Evolutionary conservation across 1,140 invertebrate species (phyloP).

Genomic region (Megathymus violae): DNA sequence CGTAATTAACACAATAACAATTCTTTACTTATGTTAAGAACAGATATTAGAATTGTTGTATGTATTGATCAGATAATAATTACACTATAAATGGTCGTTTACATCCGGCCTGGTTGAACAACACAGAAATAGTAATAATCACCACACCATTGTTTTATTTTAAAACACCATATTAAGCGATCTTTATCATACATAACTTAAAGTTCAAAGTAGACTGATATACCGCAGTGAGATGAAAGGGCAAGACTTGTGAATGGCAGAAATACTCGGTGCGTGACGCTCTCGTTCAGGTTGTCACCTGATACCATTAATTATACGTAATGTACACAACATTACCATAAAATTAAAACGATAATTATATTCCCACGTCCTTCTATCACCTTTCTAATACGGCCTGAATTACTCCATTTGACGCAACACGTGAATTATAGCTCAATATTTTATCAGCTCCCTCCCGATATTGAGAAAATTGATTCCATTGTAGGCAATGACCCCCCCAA

Average conservation of each 20-base stretch:
- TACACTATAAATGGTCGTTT: constrained; percentile 20
- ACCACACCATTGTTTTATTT: background rate
- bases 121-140: constrained; percentile 8
- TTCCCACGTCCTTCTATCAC: constrained; percentile 63
- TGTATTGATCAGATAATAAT: constrained; percentile 11
- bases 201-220: background rate
- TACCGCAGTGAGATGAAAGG: constrained; percentile 8
- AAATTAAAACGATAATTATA: constrained; percentile 42
- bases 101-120: constrained; percentile 14
- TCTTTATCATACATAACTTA: background rate
- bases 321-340: constrained; percentile 30
- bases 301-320: constrained; percentile 44
- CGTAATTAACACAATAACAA: background rate
- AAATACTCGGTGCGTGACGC: constrained; percentile 54
- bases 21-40: background rate
- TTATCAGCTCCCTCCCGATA: constrained; percentile 34
- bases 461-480: constrained; percentile 18
- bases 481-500: background rate
- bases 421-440: constrained; percentile 45
- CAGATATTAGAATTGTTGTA: background rate
- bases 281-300: constrained; percentile 43
- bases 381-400: constrained; percentile 63
- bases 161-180: background rate
- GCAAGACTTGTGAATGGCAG: constrained; percentile 35
- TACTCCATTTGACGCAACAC: constrained; percentile 48